Evolutionary conservation across 2,113 vertebrate species (phyloP), one percentile per base, ranked within the genome.

Genomic region (Rhodinocichla rosea): DNA sequence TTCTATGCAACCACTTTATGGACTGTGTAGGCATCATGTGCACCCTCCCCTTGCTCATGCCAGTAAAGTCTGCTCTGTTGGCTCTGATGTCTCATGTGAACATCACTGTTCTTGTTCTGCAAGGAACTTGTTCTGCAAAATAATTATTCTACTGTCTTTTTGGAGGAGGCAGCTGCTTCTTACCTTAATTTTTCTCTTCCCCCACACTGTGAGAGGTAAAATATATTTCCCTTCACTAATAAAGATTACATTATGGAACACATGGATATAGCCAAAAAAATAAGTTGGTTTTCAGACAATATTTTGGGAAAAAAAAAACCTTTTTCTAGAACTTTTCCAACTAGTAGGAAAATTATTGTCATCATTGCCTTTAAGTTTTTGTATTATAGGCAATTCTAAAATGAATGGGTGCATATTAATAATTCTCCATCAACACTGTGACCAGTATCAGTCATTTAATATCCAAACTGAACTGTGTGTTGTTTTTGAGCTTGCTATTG

Each of bases 291-390:
- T 93, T 86, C 53, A 69, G 67, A 33, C 6, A 83, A 27, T 5
- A 15, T 60, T 80, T 19, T 73, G 39, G 56, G 47, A 42, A 74
- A 67, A 57, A 28, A 0, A 0, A 0, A 8, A 4, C 32, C 5
- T 17, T 59, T 56, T 94, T 55, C 32, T 80, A 57, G 24, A 83
- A 40, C 3, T 65, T 88, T 74, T 86, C 0, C 20, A 69, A 17
- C 7, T 33, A 49, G 23, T 14, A 88, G 30, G 59, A 86, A 93
- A 93, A 74, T 33, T 60, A 28, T 11, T 60, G 4, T 32, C 77
- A 60, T 39, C 22, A 76, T 80, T 90, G 10, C 27, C 30, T 74
- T 70, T 33, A 27, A 74, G 30, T 73, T 80, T 85, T 86, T 92
- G 19, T 55, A 4, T 83, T 77, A 13, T 11, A 74, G 39, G 30